Conservation (phyloP, 2,888 invertebrate genomes). For the Parnassius glacialis region DNA sequence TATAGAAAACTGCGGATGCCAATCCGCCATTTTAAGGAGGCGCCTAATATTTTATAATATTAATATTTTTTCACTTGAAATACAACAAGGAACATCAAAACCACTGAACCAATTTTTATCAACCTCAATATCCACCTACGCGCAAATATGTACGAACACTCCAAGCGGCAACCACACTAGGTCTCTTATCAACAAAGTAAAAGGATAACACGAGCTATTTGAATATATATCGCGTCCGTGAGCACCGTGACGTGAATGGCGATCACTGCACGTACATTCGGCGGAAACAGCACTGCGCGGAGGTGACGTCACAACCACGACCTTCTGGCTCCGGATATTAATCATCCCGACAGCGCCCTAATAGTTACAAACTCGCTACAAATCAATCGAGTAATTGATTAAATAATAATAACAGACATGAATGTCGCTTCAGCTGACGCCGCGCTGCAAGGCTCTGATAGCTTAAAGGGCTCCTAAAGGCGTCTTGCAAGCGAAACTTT, state of each 20-base stretch:
- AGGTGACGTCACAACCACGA: conserved; percentile 73
- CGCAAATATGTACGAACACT: not conserved
- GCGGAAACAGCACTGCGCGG: conserved; percentile 68
- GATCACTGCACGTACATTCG: conserved; percentile 37
- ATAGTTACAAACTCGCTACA: conserved; percentile 7
- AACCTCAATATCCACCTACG: not conserved
- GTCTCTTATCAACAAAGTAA: conserved; percentile 9
- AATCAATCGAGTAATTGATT: conserved; percentile 16
- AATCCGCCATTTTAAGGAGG: too few relatives aligned
- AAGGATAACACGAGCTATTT: conserved; percentile 28
- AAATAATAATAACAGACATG: conserved; percentile 3
- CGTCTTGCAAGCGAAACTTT: too few relatives aligned
- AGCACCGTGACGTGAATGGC: conserved; percentile 24
- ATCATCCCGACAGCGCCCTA: conserved; percentile 53
- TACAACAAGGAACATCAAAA: too few relatives aligned
- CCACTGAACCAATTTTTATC: too few relatives aligned
- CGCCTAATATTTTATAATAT: too few relatives aligned
- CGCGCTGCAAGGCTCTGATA: too few relatives aligned
- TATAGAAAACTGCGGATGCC: too few relatives aligned
- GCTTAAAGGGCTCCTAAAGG: too few relatives aligned
- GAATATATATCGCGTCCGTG: conserved; percentile 21
- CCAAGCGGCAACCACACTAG: not conserved
- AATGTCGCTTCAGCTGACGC: not conserved
- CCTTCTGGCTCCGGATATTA: conserved; percentile 76
- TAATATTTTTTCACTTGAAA: not conserved